Conservation (phyloP, 2,797 vertebrate species). For the Phoxinus dragarum region DNA sequence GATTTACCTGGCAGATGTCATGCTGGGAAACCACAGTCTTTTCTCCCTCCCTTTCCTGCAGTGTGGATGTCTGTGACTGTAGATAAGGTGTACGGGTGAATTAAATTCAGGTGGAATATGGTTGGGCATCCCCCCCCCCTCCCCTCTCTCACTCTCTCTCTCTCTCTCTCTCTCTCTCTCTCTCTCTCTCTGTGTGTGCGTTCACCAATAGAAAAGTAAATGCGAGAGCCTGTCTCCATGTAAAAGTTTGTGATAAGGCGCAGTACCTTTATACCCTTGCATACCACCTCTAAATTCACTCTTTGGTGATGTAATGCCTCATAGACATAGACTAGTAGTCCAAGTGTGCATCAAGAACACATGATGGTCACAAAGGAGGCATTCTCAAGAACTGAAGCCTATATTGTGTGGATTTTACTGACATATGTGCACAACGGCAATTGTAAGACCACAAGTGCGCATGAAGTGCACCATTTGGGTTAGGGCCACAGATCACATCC, state of each 20-base stretch:
- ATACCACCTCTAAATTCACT: neutral
- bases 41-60: slow-evolving; percentile 62
- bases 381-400: neutral
- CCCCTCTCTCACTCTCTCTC: too few relatives aligned
- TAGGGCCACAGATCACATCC: slow-evolving; percentile 12
- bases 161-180: too few relatives aligned
- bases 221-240: neutral
- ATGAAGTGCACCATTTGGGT: neutral
- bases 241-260: neutral
- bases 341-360: neutral
- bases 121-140: neutral
- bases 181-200: neutral
- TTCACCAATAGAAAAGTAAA: slow-evolving; percentile 38
- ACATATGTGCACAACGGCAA: neutral
- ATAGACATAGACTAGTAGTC: neutral
- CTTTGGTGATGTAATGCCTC: neutral
- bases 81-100: neutral
- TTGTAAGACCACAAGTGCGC: neutral
- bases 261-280: neutral
- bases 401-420: neutral
- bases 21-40: slow-evolving; percentile 63
- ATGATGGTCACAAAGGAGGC: too few relatives aligned
- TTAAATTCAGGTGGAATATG: slow-evolving; percentile 9
- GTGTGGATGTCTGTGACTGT: slow-evolving; percentile 31
- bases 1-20: slow-evolving; percentile 53